Conservation (phyloP, 64 coral and sea anemone species). For the Actinia equina region DNA sequence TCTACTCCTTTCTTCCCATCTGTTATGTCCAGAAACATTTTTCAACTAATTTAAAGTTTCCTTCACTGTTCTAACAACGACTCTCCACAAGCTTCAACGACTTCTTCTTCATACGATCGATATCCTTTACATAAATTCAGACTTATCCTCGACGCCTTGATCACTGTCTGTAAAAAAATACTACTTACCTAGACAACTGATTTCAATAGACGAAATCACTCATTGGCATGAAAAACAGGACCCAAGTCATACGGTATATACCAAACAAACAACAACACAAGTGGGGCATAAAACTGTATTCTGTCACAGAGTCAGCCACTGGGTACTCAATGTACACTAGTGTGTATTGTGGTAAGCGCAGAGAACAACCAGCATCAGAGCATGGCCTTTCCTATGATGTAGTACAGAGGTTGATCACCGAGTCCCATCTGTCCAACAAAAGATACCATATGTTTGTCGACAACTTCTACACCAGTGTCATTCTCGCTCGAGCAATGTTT, state of each 20-base stretch:
- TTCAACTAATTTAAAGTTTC: background rate
- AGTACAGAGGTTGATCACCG: constrained; percentile 8
- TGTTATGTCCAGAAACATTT: background rate
- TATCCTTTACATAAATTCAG: constrained; percentile 2
- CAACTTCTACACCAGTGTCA: constrained; percentile 39
- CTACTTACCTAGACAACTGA: constrained; percentile 22
- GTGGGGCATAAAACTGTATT: constrained; percentile 43
- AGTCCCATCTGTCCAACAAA: constrained; percentile 14
- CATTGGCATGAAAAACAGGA: constrained; percentile 55
- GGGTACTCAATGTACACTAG: constrained; percentile 23
- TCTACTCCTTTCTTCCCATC: background rate
- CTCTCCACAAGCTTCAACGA: background rate
- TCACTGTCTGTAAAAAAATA: background rate
- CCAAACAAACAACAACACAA: constrained; percentile 66
- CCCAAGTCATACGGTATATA: constrained; percentile 41
- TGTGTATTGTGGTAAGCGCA: constrained; percentile 48
- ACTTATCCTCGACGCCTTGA: background rate
- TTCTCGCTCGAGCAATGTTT: constrained; percentile 21
- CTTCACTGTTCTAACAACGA: background rate
- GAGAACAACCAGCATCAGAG: constrained; percentile 17
- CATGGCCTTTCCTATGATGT: constrained; percentile 48
- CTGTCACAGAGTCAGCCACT: constrained; percentile 29
- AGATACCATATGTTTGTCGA: constrained; percentile 50
- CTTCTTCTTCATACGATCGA: background rate
- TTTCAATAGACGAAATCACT: constrained; percentile 51